phyloP scores from a whole-genome alignment of 2,797 vertebrate genomes.

The Ctenochaetus hawaiiensis region DNA sequence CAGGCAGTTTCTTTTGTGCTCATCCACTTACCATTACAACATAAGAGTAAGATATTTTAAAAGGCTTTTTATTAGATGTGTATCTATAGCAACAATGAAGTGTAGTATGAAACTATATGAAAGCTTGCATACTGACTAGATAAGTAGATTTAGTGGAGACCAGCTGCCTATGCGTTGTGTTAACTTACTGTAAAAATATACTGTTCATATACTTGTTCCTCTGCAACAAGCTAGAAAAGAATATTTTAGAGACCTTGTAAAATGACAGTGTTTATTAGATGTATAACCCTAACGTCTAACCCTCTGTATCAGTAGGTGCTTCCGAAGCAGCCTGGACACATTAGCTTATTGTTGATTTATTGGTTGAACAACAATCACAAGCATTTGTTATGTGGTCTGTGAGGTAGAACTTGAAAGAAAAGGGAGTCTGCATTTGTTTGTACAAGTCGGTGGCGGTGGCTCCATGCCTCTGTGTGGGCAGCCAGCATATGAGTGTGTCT shows the following conservation, averaged over 20 bases:
- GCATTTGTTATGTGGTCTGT: not conserved
- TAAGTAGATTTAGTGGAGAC: not conserved
- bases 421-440: conserved; percentile 1
- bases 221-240: not conserved
- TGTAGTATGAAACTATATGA: not conserved
- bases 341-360: conserved; percentile 1
- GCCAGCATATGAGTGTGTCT: not conserved
- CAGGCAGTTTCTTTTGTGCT: not conserved
- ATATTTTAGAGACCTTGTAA: not conserved
- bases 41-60: not conserved
- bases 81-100: not conserved
- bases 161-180: not conserved
- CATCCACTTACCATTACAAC: not conserved
- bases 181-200: not conserved
- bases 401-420: not conserved
- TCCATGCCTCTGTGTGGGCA: not conserved
- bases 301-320: conserved; percentile 1
- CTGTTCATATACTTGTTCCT: too few species aligned
- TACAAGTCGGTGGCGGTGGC: not conserved
- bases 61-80: not conserved
- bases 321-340: conserved; percentile 7
- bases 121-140: not conserved
- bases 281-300: too few species aligned
- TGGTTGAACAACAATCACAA: conserved; percentile 11
- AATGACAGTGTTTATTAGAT: not conserved